phyloP scores from a whole-genome alignment of 2,797 vertebrate genomes.

The Argentina silus region DNA sequence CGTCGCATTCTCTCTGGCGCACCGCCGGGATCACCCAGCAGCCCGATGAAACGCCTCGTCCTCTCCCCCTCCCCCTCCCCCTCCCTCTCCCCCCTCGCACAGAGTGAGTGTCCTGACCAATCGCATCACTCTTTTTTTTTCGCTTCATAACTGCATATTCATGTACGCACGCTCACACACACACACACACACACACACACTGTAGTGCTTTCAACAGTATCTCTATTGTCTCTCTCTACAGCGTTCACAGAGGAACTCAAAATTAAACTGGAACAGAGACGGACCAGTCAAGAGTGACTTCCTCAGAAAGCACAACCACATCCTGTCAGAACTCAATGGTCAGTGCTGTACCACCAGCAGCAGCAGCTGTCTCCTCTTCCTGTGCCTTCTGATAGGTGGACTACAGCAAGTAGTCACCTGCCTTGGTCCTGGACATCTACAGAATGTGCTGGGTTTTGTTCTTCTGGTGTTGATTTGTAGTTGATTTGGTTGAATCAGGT shows the following conservation, averaged over 20 bases:
- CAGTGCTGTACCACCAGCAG: constrained; percentile 50
- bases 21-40: constrained; percentile 74
- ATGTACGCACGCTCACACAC: not conserved
- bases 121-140: not conserved
- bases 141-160: too few species aligned
- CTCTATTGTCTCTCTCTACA: constrained; percentile 42
- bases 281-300: constrained; percentile 76
- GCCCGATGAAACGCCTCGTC: constrained; percentile 79
- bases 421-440: constrained; percentile 20
- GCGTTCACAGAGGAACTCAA: constrained; percentile 83
- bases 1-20: constrained; percentile 64
- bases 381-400: constrained; percentile 72
- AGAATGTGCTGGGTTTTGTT: constrained; percentile 16
- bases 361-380: constrained; percentile 63
- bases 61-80: constrained; percentile 77
- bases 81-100: constrained; percentile 66
- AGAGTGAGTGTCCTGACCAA: not conserved
- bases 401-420: constrained; percentile 32
- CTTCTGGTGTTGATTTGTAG: not conserved
- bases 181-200: not conserved
- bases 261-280: constrained; percentile 80
- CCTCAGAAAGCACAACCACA: constrained; percentile 12
- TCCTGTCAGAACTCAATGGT: constrained; percentile 4
- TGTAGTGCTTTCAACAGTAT: not conserved
- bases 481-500: too few species aligned